phyloP scores from a whole-genome alignment of 2,113 vertebrate genomes.

The Calonectris borealis region DNA sequence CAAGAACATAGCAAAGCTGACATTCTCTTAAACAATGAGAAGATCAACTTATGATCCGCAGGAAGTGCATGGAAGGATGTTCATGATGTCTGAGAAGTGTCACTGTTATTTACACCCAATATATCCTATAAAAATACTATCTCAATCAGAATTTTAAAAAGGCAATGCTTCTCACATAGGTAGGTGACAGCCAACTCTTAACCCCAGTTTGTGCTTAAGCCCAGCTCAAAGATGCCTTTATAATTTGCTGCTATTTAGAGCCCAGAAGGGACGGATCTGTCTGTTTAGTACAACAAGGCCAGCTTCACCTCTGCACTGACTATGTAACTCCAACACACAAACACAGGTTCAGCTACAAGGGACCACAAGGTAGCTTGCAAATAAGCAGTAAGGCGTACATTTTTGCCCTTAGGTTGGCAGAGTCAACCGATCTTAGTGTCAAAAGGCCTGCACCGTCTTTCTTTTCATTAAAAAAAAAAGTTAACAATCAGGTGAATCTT shows the following conservation, averaged over 20 bases:
- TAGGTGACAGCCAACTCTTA: neutral
- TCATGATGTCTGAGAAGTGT: neutral
- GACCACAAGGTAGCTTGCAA: neutral
- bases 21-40: neutral
- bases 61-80: neutral
- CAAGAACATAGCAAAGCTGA: neutral
- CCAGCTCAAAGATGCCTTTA: neutral
- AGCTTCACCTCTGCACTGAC: neutral
- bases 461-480: neutral
- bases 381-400: neutral
- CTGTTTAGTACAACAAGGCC: neutral
- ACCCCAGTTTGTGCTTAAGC: neutral
- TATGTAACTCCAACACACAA: neutral
- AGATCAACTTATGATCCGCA: neutral
- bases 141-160: neutral
- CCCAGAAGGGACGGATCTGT: neutral
- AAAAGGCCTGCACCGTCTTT: neutral
- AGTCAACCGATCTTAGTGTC: neutral
- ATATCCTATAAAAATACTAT: neutral
- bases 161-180: neutral
- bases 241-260: neutral
- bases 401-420: neutral
- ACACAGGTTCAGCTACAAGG: neutral
- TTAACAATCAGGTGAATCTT: neutral
- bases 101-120: neutral